Evolutionary conservation across 2,888 invertebrate species (phyloP).

Genomic region (Drosophila borealis): DNA sequence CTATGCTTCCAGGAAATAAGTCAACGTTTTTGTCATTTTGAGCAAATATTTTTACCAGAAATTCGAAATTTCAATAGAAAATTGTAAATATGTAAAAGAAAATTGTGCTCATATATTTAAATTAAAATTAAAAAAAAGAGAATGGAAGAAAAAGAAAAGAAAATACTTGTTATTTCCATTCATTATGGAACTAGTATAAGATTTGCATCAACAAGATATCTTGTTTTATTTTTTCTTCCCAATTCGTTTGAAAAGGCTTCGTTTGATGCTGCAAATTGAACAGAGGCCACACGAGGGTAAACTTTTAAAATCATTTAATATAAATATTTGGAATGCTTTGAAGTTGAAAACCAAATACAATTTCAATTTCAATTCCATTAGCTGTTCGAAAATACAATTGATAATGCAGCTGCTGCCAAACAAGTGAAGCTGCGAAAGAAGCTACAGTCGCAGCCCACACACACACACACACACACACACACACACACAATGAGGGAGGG

Average conservation of each 20-base stretch:
- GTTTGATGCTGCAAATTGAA: not conserved
- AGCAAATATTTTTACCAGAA: too few relatives aligned
- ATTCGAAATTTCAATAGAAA: too few relatives aligned
- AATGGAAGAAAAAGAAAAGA: not conserved
- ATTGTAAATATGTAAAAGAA: too few relatives aligned
- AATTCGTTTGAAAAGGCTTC: constrained; percentile 1
- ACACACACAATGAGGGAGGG: not conserved
- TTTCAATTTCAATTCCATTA: constrained; percentile 70
- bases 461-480: not conserved
- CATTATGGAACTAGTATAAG: too few relatives aligned
- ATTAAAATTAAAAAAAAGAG: too few relatives aligned
- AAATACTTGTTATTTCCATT: too few relatives aligned
- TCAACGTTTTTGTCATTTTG: too few relatives aligned
- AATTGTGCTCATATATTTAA: not conserved
- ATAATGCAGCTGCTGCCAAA: constrained; percentile 51
- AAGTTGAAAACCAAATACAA: constrained; percentile 49
- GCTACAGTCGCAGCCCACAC: constrained; percentile 8
- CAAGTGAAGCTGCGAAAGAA: constrained; percentile 42
- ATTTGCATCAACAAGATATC: not conserved
- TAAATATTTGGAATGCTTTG: constrained; percentile 60
- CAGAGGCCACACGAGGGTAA: not conserved
- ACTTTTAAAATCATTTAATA: constrained; percentile 38
- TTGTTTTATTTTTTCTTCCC: not conserved
- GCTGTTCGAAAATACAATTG: constrained; percentile 61
- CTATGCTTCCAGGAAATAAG: too few relatives aligned